Evolutionary conservation across 2,888 invertebrate genomes (phyloP), one percentile per base, ranked within the genome.

Genomic region (Lagria hirta): DNA sequence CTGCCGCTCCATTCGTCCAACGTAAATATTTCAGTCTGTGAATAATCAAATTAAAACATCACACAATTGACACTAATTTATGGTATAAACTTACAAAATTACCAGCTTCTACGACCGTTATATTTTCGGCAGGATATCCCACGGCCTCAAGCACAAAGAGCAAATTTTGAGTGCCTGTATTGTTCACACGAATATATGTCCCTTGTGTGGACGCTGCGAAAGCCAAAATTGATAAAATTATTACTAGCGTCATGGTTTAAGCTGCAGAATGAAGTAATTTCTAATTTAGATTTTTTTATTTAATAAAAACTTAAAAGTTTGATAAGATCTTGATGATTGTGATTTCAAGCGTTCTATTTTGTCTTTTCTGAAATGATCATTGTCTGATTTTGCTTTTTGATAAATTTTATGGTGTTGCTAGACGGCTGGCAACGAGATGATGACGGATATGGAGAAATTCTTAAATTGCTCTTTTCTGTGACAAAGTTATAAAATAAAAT

Each of bases 1-100:
- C 40, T 40, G 8, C 40, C 40, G 8, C 30, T 30, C 40, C 40
- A 40, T 11, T 40, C 40, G 24, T 40, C 23, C 10, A 40, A 24
- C 1, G 13, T 13, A 5, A 23, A 6, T 6, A 40, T 17, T 16
- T 40, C 40, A 3, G 18, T 16, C 40, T 40, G 16, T 11, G 5
- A 28, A 27, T 3, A 27, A 11, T 11, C 14, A 28, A n/a, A 28
- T 15, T 5, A 3, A 13, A 3, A 13, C 7, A 16, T 14, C 2
- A 32, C 18, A 11, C 10, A 17, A 17, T n/a, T n/a, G n/a, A n/a
- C n/a, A n/a, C n/a, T n/a, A 17, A 30, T 17, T 17, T 17, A 20
- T 14, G 15, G 18, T 17, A 33, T 17, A 28, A 29, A 33, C 41
- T 41, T 27, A 41, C 41, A 10, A 26, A 41, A 33, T 33, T 27